Percentiles rank a stretch among this genome's conserved stretches.
Conservation (phyloP, 2,797 vertebrate genomes). For the Pangasius sanitwongsei region DNA sequence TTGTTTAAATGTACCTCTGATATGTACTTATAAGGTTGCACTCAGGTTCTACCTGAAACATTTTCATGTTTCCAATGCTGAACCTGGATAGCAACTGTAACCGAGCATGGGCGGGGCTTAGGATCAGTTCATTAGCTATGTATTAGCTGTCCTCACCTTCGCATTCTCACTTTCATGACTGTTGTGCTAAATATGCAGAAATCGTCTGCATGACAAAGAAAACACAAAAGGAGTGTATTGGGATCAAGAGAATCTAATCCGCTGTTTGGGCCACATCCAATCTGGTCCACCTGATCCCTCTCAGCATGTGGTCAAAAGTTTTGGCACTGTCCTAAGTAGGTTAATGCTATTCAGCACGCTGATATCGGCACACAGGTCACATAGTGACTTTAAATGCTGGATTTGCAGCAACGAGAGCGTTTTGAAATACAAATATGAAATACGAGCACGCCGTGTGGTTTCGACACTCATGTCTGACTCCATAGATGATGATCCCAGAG, state of each 20-base stretch:
- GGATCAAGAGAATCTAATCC: background rate
- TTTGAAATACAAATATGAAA: background rate
- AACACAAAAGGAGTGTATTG: background rate
- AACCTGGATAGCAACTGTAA: background rate
- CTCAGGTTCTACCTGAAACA: background rate
- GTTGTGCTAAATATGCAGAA: background rate
- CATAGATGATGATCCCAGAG: constrained; percentile 5
- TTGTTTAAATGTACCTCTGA: background rate
- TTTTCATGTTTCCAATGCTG: background rate
- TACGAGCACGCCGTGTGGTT: background rate
- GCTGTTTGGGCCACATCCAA: constrained; percentile 5
- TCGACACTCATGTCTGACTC: constrained; percentile 6
- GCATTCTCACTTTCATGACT: background rate
- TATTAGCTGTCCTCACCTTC: background rate
- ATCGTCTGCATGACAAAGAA: background rate
- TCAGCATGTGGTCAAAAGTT: background rate
- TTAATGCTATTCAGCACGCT: background rate
- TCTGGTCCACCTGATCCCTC: constrained; percentile 12
- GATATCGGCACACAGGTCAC: background rate
- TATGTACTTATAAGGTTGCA: background rate
- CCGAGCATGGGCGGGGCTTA: background rate
- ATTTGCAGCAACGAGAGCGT: background rate
- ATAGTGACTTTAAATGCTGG: background rate
- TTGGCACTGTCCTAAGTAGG: background rate
- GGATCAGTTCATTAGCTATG: background rate